These are phyloP conservation scores for Florisuga fusca DNA, from an alignment of 2,797 vertebrate species.

Conservation along the genomic window DNA sequence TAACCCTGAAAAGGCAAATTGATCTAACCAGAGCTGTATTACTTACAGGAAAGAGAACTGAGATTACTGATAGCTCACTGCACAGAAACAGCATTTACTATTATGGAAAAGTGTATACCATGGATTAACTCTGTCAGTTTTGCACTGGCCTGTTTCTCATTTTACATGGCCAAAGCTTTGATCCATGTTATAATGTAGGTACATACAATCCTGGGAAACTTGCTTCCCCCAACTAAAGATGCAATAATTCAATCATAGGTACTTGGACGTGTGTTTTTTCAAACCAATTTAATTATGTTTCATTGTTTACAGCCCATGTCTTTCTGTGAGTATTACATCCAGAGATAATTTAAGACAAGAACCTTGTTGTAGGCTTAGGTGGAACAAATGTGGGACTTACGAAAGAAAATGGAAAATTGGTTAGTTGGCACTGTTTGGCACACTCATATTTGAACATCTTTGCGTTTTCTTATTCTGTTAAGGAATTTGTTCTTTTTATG, in stretches of 20 bases:
- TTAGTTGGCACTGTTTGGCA: not conserved
- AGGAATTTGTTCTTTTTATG: not conserved
- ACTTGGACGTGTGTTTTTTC: slow-evolving; percentile 32
- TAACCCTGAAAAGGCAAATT: slow-evolving; percentile 26
- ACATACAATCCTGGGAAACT: slow-evolving; percentile 32
- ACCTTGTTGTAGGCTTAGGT: not conserved
- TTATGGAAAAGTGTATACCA: not conserved
- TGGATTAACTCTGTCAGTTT: slow-evolving; percentile 39
- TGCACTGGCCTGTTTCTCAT: slow-evolving; percentile 35
- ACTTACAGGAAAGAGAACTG: slow-evolving; percentile 20
- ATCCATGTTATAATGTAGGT: not conserved
- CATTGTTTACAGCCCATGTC: not conserved
- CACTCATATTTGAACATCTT: not conserved
- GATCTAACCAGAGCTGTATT: not conserved
- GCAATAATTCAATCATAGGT: slow-evolving; percentile 35
- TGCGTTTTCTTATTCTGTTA: not conserved
- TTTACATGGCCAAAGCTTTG: slow-evolving; percentile 29
- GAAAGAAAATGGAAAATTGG: not conserved
- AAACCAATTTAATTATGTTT: not conserved
- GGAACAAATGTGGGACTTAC: not conserved
- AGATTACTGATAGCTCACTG: slow-evolving; percentile 3
- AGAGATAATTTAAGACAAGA: not conserved
- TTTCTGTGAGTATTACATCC: not conserved
- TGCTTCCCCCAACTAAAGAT: not conserved
- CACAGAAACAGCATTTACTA: not conserved